A percentile compares a stretch with the other conserved stretches of the same genome.
These are phyloP conservation scores for Bostrychus sinensis DNA, from an alignment of 2,113 vertebrate genomes.

Conservation along the genomic window DNA sequence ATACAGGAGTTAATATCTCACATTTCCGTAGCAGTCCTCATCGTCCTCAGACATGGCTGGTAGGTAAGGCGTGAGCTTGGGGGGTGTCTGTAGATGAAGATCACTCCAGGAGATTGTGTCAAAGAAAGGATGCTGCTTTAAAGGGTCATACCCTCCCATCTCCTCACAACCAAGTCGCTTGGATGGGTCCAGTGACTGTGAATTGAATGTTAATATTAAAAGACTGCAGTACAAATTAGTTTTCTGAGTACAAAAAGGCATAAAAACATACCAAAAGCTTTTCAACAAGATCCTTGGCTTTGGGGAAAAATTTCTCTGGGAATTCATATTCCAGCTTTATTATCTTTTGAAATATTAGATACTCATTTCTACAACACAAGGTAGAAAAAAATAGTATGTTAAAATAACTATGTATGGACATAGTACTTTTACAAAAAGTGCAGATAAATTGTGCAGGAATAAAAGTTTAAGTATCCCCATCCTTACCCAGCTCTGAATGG, in stretches of 20 bases:
- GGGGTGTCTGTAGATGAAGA: slow-evolving; percentile 91
- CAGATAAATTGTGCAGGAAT: too few species aligned
- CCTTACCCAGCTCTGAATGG: slow-evolving; percentile 98
- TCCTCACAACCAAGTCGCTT: slow-evolving; percentile 96
- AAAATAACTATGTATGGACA: neutral
- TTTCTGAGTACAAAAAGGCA: neutral
- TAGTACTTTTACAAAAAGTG: neutral
- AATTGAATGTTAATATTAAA: neutral
- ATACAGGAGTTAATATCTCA: slow-evolving; percentile 63
- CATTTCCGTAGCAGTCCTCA: slow-evolving; percentile 98
- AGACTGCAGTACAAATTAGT: neutral
- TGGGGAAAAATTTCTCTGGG: slow-evolving; percentile 99
- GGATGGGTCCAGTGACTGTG: slow-evolving; percentile 91
- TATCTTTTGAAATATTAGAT: slow-evolving; percentile 99
- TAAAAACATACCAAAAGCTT: slow-evolving; percentile 88
- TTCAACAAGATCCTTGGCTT: slow-evolving; percentile 96
- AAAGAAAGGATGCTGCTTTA: slow-evolving; percentile 93
- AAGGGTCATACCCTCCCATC: slow-evolving; percentile 90
- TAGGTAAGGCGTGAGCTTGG: slow-evolving; percentile 95
- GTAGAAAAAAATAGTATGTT: neutral
- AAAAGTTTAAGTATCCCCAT: neutral
- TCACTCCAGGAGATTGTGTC: slow-evolving; percentile 92
- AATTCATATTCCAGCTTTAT: slow-evolving; percentile 99
- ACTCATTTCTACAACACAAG: slow-evolving; percentile 88
- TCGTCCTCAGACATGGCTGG: slow-evolving; percentile 99